Evolutionary conservation across 2,888 invertebrate species (phyloP).

Genomic region (Acrobeloides nanus): DNA sequence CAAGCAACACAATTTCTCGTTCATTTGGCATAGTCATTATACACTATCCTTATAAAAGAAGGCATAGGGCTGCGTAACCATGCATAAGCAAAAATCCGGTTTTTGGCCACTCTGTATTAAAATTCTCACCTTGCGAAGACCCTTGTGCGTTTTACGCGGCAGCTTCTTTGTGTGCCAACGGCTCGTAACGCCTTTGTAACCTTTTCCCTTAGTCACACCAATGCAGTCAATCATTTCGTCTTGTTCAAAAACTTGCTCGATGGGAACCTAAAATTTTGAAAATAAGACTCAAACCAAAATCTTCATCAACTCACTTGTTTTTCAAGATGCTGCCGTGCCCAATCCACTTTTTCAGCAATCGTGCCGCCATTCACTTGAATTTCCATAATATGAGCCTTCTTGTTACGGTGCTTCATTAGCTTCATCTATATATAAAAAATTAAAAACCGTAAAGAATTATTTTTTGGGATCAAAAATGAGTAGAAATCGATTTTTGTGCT

Average conservation of each 20-base stretch:
- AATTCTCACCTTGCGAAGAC: slow-evolving; percentile 65
- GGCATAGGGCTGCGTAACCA: too few species aligned
- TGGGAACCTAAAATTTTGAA: too few species aligned
- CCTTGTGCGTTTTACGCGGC: slow-evolving; percentile 99
- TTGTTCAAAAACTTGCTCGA: slow-evolving; percentile 81
- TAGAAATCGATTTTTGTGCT: too few species aligned
- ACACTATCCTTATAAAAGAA: slow-evolving; percentile 1
- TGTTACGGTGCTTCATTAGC: slow-evolving; percentile 89
- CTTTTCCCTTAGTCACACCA: slow-evolving; percentile 98
- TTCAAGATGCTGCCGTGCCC: slow-evolving; percentile 91
- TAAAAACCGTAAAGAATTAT: too few species aligned
- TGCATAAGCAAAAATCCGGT: too few species aligned
- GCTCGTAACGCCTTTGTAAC: slow-evolving; percentile 98
- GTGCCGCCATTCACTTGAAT: slow-evolving; percentile 96
- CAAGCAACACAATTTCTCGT: slow-evolving; percentile 6
- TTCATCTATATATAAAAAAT: slow-evolving; percentile 72
- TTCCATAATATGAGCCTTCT: slow-evolving; percentile 99
- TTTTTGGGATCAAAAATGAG: too few species aligned
- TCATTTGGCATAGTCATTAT: neutral
- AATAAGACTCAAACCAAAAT: too few species aligned
- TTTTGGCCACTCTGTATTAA: too few species aligned
- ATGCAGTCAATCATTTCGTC: slow-evolving; percentile 99
- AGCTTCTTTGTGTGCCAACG: slow-evolving; percentile 99
- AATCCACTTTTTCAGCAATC: slow-evolving; percentile 89
- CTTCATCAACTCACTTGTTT: too few species aligned